Conservation (phyloP, 2,888 invertebrate genomes). For the Melieria omissa region DNA sequence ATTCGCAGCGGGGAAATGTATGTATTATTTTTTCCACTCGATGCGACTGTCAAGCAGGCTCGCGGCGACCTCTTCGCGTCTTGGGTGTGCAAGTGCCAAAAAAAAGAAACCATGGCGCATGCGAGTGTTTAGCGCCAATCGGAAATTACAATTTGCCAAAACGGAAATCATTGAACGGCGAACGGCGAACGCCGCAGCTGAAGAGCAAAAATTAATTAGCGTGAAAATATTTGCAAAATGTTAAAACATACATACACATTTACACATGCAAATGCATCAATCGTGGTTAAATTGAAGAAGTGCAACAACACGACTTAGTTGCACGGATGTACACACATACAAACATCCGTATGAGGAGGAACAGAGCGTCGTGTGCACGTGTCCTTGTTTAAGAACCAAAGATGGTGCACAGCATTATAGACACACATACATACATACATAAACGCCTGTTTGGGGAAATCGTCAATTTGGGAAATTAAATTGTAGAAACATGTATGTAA, state of each 20-base stretch:
- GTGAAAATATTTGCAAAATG: slow-evolving; percentile 58
- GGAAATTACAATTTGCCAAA: slow-evolving; percentile 27
- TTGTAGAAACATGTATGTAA: no score
- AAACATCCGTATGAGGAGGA: not conserved
- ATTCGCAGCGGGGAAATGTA: slow-evolving; percentile 56
- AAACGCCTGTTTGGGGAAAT: not conserved
- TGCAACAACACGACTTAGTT: not conserved
- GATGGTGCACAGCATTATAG: no score
- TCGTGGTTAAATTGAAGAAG: not conserved
- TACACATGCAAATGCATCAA: not conserved
- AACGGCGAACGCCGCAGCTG: not conserved
- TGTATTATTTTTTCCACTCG: not conserved
- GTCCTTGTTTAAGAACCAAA: not conserved
- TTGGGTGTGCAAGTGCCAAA: no score
- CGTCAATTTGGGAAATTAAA: no score
- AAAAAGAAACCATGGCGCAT: no score
- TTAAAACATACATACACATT: slow-evolving; percentile 13
- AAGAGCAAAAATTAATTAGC: slow-evolving; percentile 61
- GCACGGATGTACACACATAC: not conserved
- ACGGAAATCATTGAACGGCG: slow-evolving; percentile 24
- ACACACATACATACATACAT: not conserved
- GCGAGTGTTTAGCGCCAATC: slow-evolving; percentile 29
- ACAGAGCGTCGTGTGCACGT: not conserved
- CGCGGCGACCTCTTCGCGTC: no score
- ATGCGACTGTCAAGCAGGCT: no score